A percentile compares a stretch with the other conserved stretches of the same genome.
These are phyloP conservation scores for Syngnathus typhle DNA, from an alignment of 2,113 vertebrate species.

Conservation along the genomic window DNA sequence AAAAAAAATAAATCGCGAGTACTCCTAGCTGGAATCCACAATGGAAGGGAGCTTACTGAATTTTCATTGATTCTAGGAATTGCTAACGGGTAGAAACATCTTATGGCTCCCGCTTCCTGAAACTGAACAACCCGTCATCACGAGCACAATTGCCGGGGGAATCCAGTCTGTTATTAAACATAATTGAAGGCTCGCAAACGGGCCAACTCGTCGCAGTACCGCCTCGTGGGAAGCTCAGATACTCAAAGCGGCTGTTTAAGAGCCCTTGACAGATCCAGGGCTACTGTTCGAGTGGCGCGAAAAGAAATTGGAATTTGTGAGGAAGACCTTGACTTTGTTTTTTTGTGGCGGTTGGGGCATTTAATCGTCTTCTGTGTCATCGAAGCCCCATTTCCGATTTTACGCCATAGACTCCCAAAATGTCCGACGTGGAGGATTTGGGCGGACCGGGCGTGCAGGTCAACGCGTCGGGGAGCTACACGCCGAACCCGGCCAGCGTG, in stretches of 20 bases:
- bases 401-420: conserved; percentile 40
- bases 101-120: neutral
- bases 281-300: neutral
- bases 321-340: neutral
- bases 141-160: neutral
- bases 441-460: conserved; percentile 55
- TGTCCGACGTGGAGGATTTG: conserved; percentile 78
- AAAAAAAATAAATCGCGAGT: too few species aligned
- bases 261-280: neutral
- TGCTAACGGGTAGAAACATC: too few species aligned
- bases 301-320: neutral
- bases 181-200: neutral
- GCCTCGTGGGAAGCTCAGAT: neutral
- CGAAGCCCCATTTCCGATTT: neutral
- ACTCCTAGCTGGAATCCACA: too few species aligned
- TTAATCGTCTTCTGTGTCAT: too few species aligned
- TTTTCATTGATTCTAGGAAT: too few species aligned
- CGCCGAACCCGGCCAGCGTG: conserved; percentile 76
- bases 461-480: conserved; percentile 73
- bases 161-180: neutral
- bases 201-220: neutral
- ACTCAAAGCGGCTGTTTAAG: neutral
- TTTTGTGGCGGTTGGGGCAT: too few species aligned
- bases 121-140: neutral
- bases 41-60: too few species aligned